Conservation (phyloP, 2,888 invertebrate genomes). For the Yponomeuta sedellus region DNA sequence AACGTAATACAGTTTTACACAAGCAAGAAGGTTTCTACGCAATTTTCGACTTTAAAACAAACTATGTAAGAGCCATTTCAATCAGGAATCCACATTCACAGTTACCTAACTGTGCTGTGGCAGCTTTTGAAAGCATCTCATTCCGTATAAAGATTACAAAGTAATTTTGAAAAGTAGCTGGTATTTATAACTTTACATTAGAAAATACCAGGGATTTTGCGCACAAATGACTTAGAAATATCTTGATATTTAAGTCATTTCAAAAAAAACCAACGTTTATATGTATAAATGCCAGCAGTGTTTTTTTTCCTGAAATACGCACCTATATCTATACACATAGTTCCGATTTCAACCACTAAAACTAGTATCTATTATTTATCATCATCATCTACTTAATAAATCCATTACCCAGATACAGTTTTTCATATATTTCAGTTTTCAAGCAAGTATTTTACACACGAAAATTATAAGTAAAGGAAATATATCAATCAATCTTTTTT, state of each 20-base stretch:
- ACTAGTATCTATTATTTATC: neutral
- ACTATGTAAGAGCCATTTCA: neutral
- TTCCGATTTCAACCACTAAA: conserved; percentile 10
- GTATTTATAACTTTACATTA: neutral
- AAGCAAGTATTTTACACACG: conserved; percentile 11
- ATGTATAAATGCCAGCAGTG: neutral
- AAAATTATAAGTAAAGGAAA: conserved; percentile 7
- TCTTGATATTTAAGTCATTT: neutral
- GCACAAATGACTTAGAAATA: neutral
- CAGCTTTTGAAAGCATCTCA: neutral
- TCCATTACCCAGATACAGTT: conserved; percentile 13
- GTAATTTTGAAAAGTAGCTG: neutral
- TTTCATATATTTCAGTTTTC: neutral
- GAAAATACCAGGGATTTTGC: neutral
- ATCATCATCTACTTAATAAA: conserved; percentile 6
- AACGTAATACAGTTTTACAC: too few relatives aligned
- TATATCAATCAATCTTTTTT: neutral
- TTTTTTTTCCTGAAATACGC: conserved; percentile 1
- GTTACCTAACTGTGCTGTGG: conserved; percentile 1
- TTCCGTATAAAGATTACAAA: neutral
- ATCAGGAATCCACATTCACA: conserved; percentile 2
- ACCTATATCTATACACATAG: conserved; percentile 13
- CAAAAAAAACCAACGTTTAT: neutral
- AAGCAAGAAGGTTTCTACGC: too few relatives aligned
- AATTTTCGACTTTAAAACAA: neutral